A percentile compares a stretch with the other conserved stretches of the same genome.
phyloP scores from a whole-genome alignment of 2,797 vertebrate genomes.

The Pseudomugil gertrudae region DNA sequence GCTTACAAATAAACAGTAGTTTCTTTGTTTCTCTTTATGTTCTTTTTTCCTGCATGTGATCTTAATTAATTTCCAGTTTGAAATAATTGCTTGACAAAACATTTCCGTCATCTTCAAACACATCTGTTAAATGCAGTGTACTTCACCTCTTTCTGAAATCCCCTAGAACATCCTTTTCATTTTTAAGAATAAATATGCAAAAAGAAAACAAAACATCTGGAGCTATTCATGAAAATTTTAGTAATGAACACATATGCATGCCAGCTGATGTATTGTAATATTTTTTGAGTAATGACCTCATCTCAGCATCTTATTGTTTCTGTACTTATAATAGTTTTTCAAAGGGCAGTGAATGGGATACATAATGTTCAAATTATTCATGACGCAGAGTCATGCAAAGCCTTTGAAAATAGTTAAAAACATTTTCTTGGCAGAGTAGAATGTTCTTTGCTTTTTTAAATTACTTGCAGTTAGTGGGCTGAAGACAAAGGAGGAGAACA shows the following conservation, averaged over 20 bases:
- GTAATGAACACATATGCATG: conserved; percentile 22
- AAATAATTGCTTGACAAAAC: conserved; percentile 9
- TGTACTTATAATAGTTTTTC: conserved; percentile 10
- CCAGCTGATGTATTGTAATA: conserved; percentile 33
- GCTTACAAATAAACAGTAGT: background rate
- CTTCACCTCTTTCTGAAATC: background rate
- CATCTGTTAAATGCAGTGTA: background rate
- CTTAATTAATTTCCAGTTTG: conserved; percentile 4
- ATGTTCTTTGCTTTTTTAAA: no score
- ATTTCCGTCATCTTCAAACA: conserved; percentile 6
- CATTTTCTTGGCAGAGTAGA: background rate
- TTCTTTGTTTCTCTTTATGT: background rate
- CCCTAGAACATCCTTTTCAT: conserved; percentile 1
- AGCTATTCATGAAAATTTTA: conserved; percentile 9
- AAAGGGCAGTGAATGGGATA: background rate
- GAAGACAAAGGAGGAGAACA: no score
- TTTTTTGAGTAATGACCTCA: conserved; percentile 20
- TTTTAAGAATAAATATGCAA: conserved; percentile 4
- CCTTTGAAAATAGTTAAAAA: background rate
- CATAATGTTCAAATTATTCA: background rate
- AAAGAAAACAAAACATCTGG: background rate
- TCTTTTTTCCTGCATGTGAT: background rate
- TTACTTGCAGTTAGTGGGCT: no score
- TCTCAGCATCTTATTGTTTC: conserved; percentile 10
- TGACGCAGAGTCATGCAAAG: background rate